Evolutionary conservation across 1,140 invertebrate species (phyloP).

Genomic region (Penaeus vannamei): DNA sequence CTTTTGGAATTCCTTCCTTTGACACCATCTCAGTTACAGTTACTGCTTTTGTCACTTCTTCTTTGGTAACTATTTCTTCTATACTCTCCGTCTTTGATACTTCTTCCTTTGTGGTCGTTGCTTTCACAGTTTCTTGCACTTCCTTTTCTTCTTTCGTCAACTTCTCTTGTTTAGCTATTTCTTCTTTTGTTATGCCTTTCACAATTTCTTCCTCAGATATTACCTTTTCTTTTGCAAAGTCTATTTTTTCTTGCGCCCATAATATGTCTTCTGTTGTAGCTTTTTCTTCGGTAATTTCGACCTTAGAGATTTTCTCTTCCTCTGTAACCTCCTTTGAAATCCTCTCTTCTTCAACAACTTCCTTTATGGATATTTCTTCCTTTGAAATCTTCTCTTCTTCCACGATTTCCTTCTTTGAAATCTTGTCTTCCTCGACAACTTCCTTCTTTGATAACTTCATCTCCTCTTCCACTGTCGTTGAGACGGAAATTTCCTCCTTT

Average conservation of each 20-base stretch:
- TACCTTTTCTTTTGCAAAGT: background rate
- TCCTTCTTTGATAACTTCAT: background rate
- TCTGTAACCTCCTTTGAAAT: too few relatives aligned
- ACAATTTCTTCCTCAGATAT: background rate
- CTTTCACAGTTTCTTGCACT: background rate
- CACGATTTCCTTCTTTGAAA: background rate
- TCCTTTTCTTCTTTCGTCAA: too few relatives aligned
- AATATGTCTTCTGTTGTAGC: too few relatives aligned
- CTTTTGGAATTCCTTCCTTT: background rate
- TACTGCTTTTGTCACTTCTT: background rate
- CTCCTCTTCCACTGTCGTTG: too few relatives aligned
- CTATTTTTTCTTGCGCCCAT: background rate
- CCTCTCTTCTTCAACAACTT: too few relatives aligned
- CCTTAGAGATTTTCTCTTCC: too few relatives aligned
- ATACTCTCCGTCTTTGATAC: background rate
- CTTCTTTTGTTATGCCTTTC: background rate
- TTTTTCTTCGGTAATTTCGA: too few relatives aligned
- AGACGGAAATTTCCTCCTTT: too few relatives aligned
- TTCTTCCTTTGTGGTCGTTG: background rate
- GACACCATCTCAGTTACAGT: background rate
- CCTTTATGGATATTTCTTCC: too few relatives aligned
- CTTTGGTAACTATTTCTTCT: background rate
- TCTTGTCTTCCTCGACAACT: background rate
- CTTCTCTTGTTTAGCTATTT: too few relatives aligned
- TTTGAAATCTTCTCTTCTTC: background rate